Evolutionary conservation across 2,113 vertebrate genomes (phyloP), one percentile per base, ranked within the genome.

Genomic region (Saccopteryx bilineata): DNA sequence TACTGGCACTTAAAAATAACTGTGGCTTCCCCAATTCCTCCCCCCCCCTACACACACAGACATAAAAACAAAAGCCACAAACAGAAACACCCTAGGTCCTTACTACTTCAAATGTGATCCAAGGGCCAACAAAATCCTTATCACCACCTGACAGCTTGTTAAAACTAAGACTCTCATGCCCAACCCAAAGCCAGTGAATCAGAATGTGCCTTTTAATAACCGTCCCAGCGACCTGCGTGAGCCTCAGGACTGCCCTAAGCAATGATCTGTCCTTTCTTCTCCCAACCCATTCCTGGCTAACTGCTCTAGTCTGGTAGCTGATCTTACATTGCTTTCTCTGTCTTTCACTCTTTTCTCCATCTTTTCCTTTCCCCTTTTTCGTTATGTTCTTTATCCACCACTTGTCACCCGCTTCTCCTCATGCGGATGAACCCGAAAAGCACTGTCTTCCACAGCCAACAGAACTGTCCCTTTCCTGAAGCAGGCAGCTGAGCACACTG

Each of bases 1-100:
- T 84, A 72, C 65, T 58, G 18, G 58, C 39, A 23, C 79, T 89
- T 86, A 91, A 66, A 80, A 87, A 46, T 15, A 87, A 92, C 50
- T 66, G 68, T 15, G 23, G 33, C 18, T 39, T 39, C 39, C 18
- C 24, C 60, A 31, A n/a, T 11, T 26, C 6, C 8, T 26, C 3
- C 5, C 11, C 68, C 19, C 68, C 39, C 68, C 9, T 1, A 52
- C 87, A 75, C 68, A 10, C 54, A 39, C 24, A 68, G 48, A 75
- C 5, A 80, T 3, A 84, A 33, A 54, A 76, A 46, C 26, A 69
- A 84, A 74, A 48, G 46, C 48, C 68, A 86, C 5, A n/a, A 71
- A 86, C 31, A 65, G n/a, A 87, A 88, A 92, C 28, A 82, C 18
- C n/a, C 74, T 26, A 83, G 21, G 58, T 48, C 46, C 58, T 52